Base-by-base conservation (phyloP, 2,888 invertebrate species). In the Automeris io region DNA sequence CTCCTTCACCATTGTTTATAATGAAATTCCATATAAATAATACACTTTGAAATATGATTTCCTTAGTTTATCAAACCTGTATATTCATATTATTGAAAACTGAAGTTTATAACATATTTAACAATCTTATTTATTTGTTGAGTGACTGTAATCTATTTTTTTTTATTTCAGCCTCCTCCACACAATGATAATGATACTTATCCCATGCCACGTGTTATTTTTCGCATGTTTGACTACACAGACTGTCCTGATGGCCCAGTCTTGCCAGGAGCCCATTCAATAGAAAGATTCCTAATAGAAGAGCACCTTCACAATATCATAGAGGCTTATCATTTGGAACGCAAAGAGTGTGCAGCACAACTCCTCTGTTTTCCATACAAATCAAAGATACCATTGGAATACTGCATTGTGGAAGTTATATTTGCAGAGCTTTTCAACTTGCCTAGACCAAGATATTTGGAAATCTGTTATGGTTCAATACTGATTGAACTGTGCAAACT, bases 161-260 rank as follows among this genome's bases (percentile, higher is more conserved):
- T 39, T 12, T 26, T 11, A 18, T 79, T 79, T 25, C 88, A 94
- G 61, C 95, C 98, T 7, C 98, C 98, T 3, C 94, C 96, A 0
- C 98, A 99, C 83, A 94, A 96, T 65, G 95, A 97, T 47, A 91
- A 92, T 1, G 94, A 93, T 64, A 88, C 90, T 16, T 99, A 99
- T 79, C 99, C 99, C 0, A 93, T 97, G 90, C 99, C 99, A 0
- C 91, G 93, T 68, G 96, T 97, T 1, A 93, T 98, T 23, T 99
- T 97, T 77, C 90, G 96, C 26, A 94, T 99, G 92, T 99, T 99
- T 83, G 99, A 99, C 76, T 98, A 99, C 72, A 98, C 98, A 0
- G 99, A 99, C 80, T 98, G 98, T 56, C 98, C 98, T 0, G 98
- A 98, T 72, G 95, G 91, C 0, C 94, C 95, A 0, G 91, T 94